phyloP scores from a whole-genome alignment of 1,140 invertebrate genomes.

The Neomicropteryx cornuta region DNA sequence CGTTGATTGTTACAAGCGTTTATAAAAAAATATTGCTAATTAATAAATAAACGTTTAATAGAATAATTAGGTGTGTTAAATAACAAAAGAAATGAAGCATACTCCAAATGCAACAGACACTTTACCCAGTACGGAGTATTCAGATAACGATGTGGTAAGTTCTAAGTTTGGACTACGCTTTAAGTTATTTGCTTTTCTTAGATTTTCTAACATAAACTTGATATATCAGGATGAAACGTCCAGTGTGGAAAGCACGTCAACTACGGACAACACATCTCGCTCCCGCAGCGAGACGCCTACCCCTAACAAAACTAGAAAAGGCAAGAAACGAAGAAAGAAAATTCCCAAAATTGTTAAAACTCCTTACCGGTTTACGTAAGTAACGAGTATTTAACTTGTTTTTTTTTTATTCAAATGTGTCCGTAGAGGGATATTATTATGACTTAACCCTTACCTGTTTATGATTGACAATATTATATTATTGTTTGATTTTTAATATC shows the following conservation, averaged over 20 bases:
- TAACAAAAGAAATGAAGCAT: no score
- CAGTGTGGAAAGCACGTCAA: constrained; percentile 75
- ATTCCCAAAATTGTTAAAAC: constrained; percentile 53
- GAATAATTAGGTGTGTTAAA: no score
- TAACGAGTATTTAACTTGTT: constrained; percentile 9
- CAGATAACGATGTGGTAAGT: constrained; percentile 7
- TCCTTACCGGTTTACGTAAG: constrained; percentile 68
- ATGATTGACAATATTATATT: background rate
- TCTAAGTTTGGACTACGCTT: background rate
- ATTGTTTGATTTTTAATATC: constrained; percentile 5
- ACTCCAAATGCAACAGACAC: no score
- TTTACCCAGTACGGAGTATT: no score
- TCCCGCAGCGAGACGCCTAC: constrained; percentile 83
- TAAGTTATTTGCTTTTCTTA: no score
- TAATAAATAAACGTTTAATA: no score
- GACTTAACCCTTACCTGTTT: background rate
- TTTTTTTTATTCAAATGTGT: constrained; percentile 5
- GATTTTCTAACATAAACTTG: background rate
- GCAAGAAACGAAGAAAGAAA: constrained; percentile 53
- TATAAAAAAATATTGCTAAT: no score
- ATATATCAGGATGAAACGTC: constrained; percentile 59
- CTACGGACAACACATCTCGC: constrained; percentile 71
- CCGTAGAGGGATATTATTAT: background rate
- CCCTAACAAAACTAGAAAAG: constrained; percentile 50
- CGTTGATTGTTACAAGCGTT: no score